Evolutionary conservation across 2,113 vertebrate genomes (phyloP).

Genomic region (Phainopepla nitens): DNA sequence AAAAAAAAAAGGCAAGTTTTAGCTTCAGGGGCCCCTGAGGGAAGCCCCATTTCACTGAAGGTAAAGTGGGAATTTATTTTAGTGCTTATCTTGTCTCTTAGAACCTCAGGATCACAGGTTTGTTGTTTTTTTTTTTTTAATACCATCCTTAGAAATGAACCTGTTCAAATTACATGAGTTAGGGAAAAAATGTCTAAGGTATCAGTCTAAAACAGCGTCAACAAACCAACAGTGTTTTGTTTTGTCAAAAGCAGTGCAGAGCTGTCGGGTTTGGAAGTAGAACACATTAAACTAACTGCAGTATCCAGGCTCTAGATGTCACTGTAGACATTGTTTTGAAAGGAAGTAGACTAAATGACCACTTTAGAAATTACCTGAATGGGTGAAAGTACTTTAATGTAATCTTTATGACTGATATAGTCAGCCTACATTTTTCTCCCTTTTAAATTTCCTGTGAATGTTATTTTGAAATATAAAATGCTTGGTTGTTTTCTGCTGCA

Average conservation of each 20-base stretch:
- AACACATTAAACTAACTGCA: background rate
- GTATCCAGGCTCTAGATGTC: slow-evolving; percentile 38
- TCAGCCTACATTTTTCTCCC: background rate
- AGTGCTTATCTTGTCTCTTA: background rate
- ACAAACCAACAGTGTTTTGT: background rate
- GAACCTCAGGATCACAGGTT: background rate
- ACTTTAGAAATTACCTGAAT: background rate
- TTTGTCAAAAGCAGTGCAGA: background rate
- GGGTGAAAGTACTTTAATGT: background rate
- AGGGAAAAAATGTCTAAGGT: background rate
- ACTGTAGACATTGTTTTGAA: slow-evolving; percentile 29
- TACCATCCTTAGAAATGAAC: background rate
- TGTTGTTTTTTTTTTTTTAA: background rate
- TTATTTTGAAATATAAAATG: background rate
- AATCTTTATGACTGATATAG: background rate
- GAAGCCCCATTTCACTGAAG: background rate
- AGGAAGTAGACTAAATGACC: background rate
- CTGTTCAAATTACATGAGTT: background rate
- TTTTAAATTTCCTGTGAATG: background rate
- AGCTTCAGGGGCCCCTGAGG: background rate
- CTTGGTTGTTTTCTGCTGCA: background rate
- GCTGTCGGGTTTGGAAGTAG: background rate
- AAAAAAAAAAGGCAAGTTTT: background rate
- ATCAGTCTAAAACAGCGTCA: background rate
- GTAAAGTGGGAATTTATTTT: background rate